Base-by-base conservation (phyloP, 2,888 invertebrate species). In the Eustalomyia histrio region DNA sequence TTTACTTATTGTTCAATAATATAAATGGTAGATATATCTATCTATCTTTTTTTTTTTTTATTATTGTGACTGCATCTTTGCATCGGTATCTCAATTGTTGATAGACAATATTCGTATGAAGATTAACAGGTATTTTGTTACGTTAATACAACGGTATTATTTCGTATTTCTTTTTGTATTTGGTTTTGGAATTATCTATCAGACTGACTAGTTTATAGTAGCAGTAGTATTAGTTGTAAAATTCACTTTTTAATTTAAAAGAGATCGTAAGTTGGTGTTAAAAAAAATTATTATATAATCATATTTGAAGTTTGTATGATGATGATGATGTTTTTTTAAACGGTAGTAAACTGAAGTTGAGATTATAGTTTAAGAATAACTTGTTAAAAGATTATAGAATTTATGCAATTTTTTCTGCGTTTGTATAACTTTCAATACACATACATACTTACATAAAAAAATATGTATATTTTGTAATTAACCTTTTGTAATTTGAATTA, bases 121-220 rank as follows among this genome's bases (percentile, higher is more conserved):
- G 78, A 78, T 81, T 81, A 81, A 78, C 81, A 81, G 74, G 78
- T 75, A 75, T 78, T 81, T 74, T 71, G 78, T 81, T 78, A 78
- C 81, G 78, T 81, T 81, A 74, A 81, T 78, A 78, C 78, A 81
- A 78, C 71, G 69, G 72, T 72, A 73, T 67, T 67, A n/a, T 47
- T 47, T 47, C 10, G 43, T 47, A 35, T 35, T 10, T 35, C 10
- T 35, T 9, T 35, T 35, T 47, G 6, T 47, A 47, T 39, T 39
- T 39, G 12, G 39, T 10, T 1, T 39, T 39, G 12, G 12, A 39
- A 14, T 39, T 39, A 39, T 39, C 39, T 12, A 7, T 39, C 12
- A 12, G 14, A 5, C 39, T 39, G 39, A 29, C 39, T 39, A 39
- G 39, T 39, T 12, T 39, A 39, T 39, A 39, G 29, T 29, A 29